Conservation (phyloP, 2,888 invertebrate species). For the Campaea margaritaria region DNA sequence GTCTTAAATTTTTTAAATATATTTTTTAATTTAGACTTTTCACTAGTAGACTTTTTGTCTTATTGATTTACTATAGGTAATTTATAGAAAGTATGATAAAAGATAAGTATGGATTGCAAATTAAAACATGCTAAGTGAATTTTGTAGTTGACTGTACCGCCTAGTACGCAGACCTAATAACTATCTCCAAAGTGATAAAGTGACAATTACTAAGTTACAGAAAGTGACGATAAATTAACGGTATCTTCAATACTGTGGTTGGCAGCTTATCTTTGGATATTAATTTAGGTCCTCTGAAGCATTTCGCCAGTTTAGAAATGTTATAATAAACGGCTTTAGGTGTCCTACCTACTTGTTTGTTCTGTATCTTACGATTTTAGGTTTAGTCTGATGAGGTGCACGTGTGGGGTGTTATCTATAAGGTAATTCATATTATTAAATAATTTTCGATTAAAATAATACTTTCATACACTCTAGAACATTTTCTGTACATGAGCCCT, state of each 20-base stretch:
- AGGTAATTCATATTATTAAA: too few relatives aligned
- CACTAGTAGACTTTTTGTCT: too few relatives aligned
- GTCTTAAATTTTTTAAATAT: too few relatives aligned
- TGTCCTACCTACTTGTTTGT: not conserved
- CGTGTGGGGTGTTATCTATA: too few relatives aligned
- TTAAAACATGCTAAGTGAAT: not conserved
- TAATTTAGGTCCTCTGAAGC: constrained; percentile 23
- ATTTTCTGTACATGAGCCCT: too few relatives aligned
- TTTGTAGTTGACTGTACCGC: not conserved
- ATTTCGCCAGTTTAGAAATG: constrained; percentile 14
- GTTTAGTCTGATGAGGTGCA: too few relatives aligned
- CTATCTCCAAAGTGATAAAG: constrained; percentile 13
- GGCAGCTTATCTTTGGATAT: constrained; percentile 33
- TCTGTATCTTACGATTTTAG: not conserved
- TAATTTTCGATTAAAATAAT: too few relatives aligned
- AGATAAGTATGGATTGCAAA: too few relatives aligned
- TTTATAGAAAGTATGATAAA: too few relatives aligned
- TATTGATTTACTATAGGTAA: too few relatives aligned
- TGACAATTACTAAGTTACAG: constrained; percentile 29
- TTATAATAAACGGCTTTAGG: constrained; percentile 2
- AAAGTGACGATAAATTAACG: constrained; percentile 35
- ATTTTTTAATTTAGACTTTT: too few relatives aligned
- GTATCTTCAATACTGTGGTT: constrained; percentile 31
- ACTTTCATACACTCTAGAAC: too few relatives aligned
- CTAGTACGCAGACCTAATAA: not conserved